Evolutionary conservation across 2,113 vertebrate genomes (phyloP).

Genomic region (Pongo abelii): DNA sequence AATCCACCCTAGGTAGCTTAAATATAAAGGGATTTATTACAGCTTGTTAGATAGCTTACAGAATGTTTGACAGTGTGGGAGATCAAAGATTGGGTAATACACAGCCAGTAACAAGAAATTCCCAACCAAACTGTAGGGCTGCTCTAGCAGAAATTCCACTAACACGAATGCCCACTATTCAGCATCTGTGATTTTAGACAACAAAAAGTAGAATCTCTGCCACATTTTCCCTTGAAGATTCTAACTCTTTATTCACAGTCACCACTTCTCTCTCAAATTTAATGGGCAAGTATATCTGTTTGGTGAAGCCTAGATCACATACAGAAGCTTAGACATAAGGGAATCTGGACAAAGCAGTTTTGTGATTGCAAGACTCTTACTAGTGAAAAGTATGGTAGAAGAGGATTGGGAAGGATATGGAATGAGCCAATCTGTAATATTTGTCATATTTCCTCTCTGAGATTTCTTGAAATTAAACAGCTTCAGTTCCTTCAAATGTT

Average conservation of each 20-base stretch:
- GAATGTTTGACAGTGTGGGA: not conserved
- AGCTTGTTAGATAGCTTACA: not conserved
- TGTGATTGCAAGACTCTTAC: not conserved
- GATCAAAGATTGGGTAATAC: not conserved
- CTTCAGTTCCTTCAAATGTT: slow-evolving; percentile 10
- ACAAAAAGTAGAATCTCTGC: not conserved
- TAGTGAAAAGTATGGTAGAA: not conserved
- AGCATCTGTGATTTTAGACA: not conserved
- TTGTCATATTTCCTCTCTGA: slow-evolving; percentile 26
- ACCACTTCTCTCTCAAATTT: not conserved
- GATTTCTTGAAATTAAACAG: slow-evolving; percentile 17
- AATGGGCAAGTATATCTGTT: not conserved
- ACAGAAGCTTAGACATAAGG: not conserved
- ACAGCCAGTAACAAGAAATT: not conserved
- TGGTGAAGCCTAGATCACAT: not conserved
- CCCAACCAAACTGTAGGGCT: not conserved
- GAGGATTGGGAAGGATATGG: not conserved
- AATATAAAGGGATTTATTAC: not conserved
- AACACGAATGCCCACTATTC: not conserved
- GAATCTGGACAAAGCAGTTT: not conserved
- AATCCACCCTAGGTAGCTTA: not conserved
- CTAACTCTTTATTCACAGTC: not conserved
- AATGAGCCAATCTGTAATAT: not conserved
- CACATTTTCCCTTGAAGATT: not conserved
- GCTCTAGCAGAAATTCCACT: not conserved